phyloP scores from a whole-genome alignment of 2,888 invertebrate species.

The Carpatolechia fugitivella region DNA sequence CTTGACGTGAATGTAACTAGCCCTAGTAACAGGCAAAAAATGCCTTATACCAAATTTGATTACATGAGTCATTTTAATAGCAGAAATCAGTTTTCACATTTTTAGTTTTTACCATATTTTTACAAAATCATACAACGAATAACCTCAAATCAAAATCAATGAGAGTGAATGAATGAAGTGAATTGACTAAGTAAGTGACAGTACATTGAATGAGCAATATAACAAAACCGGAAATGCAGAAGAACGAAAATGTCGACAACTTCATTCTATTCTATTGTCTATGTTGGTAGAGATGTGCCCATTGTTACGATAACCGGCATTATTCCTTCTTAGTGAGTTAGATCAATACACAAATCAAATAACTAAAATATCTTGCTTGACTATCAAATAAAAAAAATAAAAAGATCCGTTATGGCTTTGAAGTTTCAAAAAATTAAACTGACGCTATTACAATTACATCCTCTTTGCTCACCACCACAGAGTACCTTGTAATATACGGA shows the following conservation, averaged over 20 bases:
- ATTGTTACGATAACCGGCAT: background rate
- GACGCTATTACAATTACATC: too few species aligned
- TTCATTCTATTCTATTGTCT: background rate
- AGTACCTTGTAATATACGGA: too few species aligned
- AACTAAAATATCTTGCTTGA: too few species aligned
- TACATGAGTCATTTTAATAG: constrained; percentile 44
- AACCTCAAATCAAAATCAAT: background rate
- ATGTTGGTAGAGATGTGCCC: background rate
- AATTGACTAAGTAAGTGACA: too few species aligned
- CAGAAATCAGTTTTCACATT: background rate
- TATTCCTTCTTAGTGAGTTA: background rate
- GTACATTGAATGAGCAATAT: background rate
- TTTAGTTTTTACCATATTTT: background rate
- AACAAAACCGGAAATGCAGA: background rate
- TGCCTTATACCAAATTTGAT: constrained; percentile 41
- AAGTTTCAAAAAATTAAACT: too few species aligned
- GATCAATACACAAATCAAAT: too few species aligned
- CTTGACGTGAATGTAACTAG: constrained; percentile 33
- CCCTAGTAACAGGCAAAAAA: constrained; percentile 39
- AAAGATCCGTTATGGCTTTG: background rate
- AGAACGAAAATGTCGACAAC: too few species aligned
- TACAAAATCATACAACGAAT: background rate
- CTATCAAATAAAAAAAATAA: too few species aligned
- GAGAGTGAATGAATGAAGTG: too few species aligned
- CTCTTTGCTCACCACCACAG: too few species aligned